Conservation (phyloP, 1,140 invertebrate genomes). For the Hydropsyche tenuis region DNA sequence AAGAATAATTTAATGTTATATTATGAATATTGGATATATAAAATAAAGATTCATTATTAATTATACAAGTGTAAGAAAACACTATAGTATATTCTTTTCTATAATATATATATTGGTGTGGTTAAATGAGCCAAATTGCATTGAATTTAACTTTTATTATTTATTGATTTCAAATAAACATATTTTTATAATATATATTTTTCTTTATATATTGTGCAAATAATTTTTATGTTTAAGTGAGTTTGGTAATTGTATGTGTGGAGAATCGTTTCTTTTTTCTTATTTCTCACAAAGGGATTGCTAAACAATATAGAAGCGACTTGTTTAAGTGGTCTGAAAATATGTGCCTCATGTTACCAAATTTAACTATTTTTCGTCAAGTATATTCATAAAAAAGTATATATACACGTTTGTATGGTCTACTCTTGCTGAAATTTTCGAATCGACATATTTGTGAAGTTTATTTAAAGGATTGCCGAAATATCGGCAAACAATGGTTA, state of each 20-base stretch:
- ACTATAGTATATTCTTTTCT: no score
- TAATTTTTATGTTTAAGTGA: not conserved
- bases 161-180: constrained; percentile 3
- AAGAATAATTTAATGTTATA: not conserved
- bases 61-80: no score
- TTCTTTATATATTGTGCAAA: not conserved
- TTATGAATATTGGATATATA: no score
- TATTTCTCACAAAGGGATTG: not conserved
- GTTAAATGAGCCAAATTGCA: not conserved
- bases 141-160: not conserved
- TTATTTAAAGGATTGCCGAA: no score
- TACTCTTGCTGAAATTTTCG: no score
- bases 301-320: constrained; percentile 20
- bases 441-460: no score
- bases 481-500: no score
- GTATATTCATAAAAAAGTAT: constrained; percentile 21
- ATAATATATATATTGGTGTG: no score
- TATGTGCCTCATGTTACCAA: constrained; percentile 51
- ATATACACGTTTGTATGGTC: not conserved
- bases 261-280: not conserved
- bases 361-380: constrained; percentile 39
- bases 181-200: constrained; percentile 6
- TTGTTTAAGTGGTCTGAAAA: constrained; percentile 47
- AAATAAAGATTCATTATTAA: no score
- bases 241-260: not conserved